Percentiles rank a stretch among this genome's conserved stretches.
Evolutionary conservation across 2,113 vertebrate species (phyloP).

Genomic region (Paralichthys olivaceus): DNA sequence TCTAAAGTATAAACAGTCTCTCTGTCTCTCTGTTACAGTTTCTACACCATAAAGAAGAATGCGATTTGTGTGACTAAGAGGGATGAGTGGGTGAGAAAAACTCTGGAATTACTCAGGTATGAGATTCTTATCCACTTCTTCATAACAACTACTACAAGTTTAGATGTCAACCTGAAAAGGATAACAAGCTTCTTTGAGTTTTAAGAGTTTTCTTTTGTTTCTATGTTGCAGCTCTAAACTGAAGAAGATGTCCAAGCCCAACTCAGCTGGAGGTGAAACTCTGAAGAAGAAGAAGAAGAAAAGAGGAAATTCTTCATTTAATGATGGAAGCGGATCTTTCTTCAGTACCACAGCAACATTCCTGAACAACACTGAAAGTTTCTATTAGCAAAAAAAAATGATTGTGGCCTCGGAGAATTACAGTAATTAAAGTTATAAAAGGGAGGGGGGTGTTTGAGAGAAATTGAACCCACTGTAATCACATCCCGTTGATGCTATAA

Average conservation of each 20-base stretch:
- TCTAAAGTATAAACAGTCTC: no score
- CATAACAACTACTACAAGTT: background rate
- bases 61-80: slow-evolving; percentile 61
- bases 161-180: background rate
- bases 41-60: slow-evolving; percentile 61
- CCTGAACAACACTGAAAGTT: background rate
- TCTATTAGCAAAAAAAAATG: slow-evolving; percentile 1
- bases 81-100: slow-evolving; percentile 74
- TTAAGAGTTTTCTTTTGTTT: background rate
- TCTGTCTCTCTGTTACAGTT: slow-evolving; percentile 55
- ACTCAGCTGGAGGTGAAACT: background rate
- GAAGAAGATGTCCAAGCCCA: slow-evolving; percentile 50
- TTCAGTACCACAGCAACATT: background rate
- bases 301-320: background rate
- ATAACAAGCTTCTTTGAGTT: background rate
- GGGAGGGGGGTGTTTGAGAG: background rate
- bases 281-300: background rate
- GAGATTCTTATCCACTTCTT: slow-evolving; percentile 1
- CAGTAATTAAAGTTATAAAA: background rate
- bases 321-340: slow-evolving; percentile 4
- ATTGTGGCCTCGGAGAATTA: background rate
- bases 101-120: slow-evolving; percentile 74
- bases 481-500: background rate
- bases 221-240: slow-evolving; percentile 61
- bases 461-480: background rate